A percentile compares a stretch with the other conserved stretches of the same genome.
Evolutionary conservation across 2,797 vertebrate genomes (phyloP).

Genomic region (Microchirus variegatus): DNA sequence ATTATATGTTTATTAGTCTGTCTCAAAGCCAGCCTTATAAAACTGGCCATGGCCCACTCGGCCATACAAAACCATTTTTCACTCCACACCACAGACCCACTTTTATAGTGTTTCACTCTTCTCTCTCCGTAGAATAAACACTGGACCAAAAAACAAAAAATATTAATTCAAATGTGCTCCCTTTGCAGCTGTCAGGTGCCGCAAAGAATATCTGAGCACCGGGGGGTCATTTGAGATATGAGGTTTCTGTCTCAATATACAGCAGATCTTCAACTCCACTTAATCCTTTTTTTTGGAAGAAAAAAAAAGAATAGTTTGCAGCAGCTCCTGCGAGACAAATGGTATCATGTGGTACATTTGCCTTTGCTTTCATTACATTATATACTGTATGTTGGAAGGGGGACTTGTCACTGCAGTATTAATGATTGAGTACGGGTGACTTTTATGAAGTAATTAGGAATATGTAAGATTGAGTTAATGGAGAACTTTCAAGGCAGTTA

Average conservation of each 20-base stretch:
- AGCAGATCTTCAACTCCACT: slow-evolving; percentile 45
- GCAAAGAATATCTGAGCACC: slow-evolving; percentile 40
- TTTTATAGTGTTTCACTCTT: slow-evolving; percentile 39
- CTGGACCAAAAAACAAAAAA: slow-evolving; percentile 13
- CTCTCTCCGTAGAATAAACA: slow-evolving; percentile 38
- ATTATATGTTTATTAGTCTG: slow-evolving; percentile 57
- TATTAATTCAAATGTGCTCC: slow-evolving; percentile 34
- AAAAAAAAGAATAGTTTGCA: slow-evolving; percentile 35
- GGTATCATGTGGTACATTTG: not conserved
- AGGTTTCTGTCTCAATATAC: slow-evolving; percentile 59
- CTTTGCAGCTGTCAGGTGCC: slow-evolving; percentile 39
- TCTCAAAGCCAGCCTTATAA: slow-evolving; percentile 43
- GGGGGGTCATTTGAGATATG: slow-evolving; percentile 46
- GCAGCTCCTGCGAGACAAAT: slow-evolving; percentile 34
- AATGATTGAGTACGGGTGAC: slow-evolving; percentile 11
- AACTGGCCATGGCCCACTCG: slow-evolving; percentile 41
- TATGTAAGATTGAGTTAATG: slow-evolving; percentile 18
- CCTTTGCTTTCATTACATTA: slow-evolving; percentile 31
- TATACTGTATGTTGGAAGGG: slow-evolving; percentile 49
- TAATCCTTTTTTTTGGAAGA: slow-evolving; percentile 49
- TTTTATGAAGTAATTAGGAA: slow-evolving; percentile 54
- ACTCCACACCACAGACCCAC: slow-evolving; percentile 16
- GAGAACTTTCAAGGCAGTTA: slow-evolving; percentile 10
- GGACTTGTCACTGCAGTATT: too few relatives aligned
- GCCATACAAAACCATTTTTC: slow-evolving; percentile 48